phyloP scores from a whole-genome alignment of 2,797 vertebrate species.

The Alca torda region DNA sequence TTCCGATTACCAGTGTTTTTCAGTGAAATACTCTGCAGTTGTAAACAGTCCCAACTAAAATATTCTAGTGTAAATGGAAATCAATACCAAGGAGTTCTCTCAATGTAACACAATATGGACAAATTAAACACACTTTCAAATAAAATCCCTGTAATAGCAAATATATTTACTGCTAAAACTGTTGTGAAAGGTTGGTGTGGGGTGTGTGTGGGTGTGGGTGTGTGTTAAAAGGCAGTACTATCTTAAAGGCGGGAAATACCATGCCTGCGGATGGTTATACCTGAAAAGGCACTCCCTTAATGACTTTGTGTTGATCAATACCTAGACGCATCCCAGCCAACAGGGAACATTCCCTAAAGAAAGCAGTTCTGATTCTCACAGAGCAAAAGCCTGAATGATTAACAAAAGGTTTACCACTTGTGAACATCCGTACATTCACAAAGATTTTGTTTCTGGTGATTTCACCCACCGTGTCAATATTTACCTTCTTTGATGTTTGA shows the following conservation, averaged over 20 bases:
- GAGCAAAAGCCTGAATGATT: constrained; percentile 23
- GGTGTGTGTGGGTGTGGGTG: no score
- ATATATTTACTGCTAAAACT: background rate
- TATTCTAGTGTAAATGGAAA: background rate
- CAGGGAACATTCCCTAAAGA: background rate
- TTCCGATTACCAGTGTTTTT: background rate
- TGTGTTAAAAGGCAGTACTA: background rate
- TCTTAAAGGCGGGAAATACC: background rate
- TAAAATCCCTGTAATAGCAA: background rate
- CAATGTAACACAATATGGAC: background rate
- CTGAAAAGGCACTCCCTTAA: background rate
- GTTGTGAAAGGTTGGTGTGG: background rate
- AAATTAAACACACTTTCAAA: background rate
- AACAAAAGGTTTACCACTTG: constrained; percentile 55
- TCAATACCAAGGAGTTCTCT: background rate
- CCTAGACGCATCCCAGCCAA: background rate
- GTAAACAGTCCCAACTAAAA: background rate
- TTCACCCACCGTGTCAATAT: constrained; percentile 44
- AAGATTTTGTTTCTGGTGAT: constrained; percentile 46
- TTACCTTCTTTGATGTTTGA: constrained; percentile 48
- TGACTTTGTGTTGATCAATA: constrained; percentile 46
- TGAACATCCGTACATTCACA: constrained; percentile 55
- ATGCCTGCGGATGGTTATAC: background rate
- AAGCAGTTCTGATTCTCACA: constrained; percentile 13
- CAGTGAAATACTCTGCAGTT: background rate